Evolutionary conservation across 1,140 invertebrate genomes (phyloP).

Genomic region (Artemia franciscana): DNA sequence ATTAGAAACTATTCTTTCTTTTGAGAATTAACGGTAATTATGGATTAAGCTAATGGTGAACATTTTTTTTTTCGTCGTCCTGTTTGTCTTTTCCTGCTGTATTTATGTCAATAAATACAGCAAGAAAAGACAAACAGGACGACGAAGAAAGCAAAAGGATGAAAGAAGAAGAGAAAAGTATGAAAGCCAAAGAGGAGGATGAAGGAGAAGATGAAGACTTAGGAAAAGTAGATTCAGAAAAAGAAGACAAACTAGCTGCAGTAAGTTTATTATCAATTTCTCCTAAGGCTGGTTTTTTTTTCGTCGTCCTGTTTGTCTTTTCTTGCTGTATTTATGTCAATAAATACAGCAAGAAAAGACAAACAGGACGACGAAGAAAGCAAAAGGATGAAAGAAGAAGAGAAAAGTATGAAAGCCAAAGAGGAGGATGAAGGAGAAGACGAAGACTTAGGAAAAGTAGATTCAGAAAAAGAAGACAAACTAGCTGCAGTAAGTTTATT

Average conservation of each 20-base stretch:
- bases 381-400: slow-evolving; percentile 9
- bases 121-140: slow-evolving; percentile 6
- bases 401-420: slow-evolving; percentile 7
- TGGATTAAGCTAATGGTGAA: no score
- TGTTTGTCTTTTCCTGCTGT: no score
- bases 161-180: slow-evolving; percentile 8
- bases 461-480: slow-evolving; percentile 7
- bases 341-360: slow-evolving; percentile 8
- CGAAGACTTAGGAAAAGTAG: slow-evolving; percentile 5
- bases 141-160: slow-evolving; percentile 10
- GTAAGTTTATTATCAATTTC: background rate
- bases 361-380: slow-evolving; percentile 8
- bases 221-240: slow-evolving; percentile 6
- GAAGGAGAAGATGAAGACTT: slow-evolving; percentile 9
- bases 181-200: slow-evolving; percentile 9
- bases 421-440: slow-evolving; percentile 10
- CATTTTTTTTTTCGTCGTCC: slow-evolving; percentile 1
- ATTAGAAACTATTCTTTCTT: no score
- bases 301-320: no score
- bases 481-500: background rate
- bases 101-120: slow-evolving; percentile 8
- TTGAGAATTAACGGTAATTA: no score
- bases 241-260: slow-evolving; percentile 6
- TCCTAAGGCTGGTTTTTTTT: background rate
- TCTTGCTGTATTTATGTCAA: slow-evolving; percentile 8